Percentiles rank a stretch among this genome's conserved stretches.
Conservation (phyloP, 1,140 invertebrate genomes). For the Drosophila pandora region DNA sequence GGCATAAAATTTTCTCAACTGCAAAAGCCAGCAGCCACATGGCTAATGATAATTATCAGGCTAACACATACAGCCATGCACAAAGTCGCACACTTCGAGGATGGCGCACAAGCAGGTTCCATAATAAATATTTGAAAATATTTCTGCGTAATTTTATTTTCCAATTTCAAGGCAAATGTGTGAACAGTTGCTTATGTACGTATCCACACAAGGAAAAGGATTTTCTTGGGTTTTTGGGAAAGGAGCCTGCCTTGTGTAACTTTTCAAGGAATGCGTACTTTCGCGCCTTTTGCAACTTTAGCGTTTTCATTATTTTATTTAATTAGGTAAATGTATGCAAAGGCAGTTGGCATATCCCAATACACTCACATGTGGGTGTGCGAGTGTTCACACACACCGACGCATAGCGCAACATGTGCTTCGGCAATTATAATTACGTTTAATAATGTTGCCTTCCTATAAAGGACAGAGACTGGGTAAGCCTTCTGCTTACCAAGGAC, state of each 20-base stretch:
- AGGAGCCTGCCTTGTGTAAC: conserved; percentile 28
- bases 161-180: conserved; percentile 63
- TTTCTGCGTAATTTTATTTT: conserved; percentile 66
- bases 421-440: conserved; percentile 77
- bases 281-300: conserved; percentile 74
- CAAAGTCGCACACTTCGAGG: conserved; percentile 2
- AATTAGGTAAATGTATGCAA: conserved; percentile 82
- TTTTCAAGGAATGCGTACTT: conserved; percentile 38
- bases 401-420: conserved; percentile 64
- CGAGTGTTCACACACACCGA: conserved; percentile 6
- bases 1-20: conserved; percentile 2
- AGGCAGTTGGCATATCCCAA: conserved; percentile 33
- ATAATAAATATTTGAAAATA: conserved; percentile 69
- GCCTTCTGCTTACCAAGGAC: background rate
- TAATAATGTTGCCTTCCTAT: conserved; percentile 69
- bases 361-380: conserved; percentile 1
- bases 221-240: conserved; percentile 15
- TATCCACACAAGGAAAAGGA: background rate
- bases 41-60: conserved; percentile 76
- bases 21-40: conserved; percentile 37
- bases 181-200: conserved; percentile 36
- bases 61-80: conserved; percentile 29
- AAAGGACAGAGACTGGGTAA: conserved; percentile 12
- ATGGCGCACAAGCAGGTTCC: background rate
- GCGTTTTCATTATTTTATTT: conserved; percentile 81